Percentiles rank a stretch among this genome's conserved stretches.
Evolutionary conservation across 2,113 vertebrate genomes (phyloP).

Genomic region (Callipepla squamata): DNA sequence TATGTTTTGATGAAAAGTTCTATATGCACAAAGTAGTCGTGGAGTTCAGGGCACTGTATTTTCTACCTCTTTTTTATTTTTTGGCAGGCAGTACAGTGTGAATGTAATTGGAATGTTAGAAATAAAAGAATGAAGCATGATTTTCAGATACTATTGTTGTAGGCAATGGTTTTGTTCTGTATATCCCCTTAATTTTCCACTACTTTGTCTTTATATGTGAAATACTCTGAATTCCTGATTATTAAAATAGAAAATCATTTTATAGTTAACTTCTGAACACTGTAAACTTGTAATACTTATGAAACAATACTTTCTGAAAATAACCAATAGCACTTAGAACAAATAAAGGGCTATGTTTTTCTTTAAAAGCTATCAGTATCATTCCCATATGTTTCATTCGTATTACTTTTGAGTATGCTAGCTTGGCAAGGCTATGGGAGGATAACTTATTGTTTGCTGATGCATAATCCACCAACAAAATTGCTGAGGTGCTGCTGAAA

Average conservation of each 20-base stretch:
- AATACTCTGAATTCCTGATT: background rate
- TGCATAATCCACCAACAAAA: slow-evolving; percentile 5
- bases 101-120: background rate
- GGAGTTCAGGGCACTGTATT: background rate
- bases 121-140: background rate
- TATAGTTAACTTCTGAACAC: background rate
- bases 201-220: background rate
- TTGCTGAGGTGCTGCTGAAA: slow-evolving; percentile 1
- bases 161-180: background rate
- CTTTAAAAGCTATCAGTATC: background rate
- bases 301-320: slow-evolving; percentile 16
- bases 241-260: slow-evolving; percentile 37
- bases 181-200: slow-evolving; percentile 5
- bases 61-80: background rate
- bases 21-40: background rate
- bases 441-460: slow-evolving; percentile 3
- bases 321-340: background rate
- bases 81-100: background rate
- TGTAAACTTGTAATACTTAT: background rate
- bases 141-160: slow-evolving; percentile 4
- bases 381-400: slow-evolving; percentile 27
- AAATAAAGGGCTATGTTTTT: background rate
- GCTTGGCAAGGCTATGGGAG: background rate
- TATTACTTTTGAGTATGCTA: background rate
- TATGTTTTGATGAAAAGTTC: background rate